Conservation (phyloP, 2,113 vertebrate genomes). For the Procavia capensis region DNA sequence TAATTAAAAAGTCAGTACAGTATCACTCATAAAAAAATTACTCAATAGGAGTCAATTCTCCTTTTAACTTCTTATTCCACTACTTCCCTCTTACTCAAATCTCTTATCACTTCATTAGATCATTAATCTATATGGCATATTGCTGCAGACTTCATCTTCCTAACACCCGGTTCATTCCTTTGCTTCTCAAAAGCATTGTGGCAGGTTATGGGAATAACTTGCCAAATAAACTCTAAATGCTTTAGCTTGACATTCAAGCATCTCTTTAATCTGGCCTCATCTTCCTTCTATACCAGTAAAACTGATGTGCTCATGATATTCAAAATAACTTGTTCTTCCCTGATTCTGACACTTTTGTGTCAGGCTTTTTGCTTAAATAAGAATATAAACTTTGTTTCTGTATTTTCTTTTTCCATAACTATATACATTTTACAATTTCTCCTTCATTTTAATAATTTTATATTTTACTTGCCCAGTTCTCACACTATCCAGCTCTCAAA, state of each 20-base stretch:
- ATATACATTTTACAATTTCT: neutral
- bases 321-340: constrained; percentile 32
- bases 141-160: neutral
- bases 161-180: neutral
- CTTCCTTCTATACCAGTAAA: constrained; percentile 27
- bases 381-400: neutral
- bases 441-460: neutral
- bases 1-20: neutral
- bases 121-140: neutral
- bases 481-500: neutral
- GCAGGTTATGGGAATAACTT: neutral
- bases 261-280: constrained; percentile 1
- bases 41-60: neutral
- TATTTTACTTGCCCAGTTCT: neutral
- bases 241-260: constrained; percentile 47
- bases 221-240: constrained; percentile 43
- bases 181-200: neutral
- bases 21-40: neutral
- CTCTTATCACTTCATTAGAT: neutral
- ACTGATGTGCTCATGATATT: constrained; percentile 18
- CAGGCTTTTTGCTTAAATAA: neutral
- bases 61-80: neutral
- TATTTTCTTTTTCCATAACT: neutral
- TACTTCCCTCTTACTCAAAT: neutral
- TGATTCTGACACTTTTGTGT: constrained; percentile 42